Conservation (phyloP, 2,888 invertebrate genomes). For the Bugulina stolonifera region DNA sequence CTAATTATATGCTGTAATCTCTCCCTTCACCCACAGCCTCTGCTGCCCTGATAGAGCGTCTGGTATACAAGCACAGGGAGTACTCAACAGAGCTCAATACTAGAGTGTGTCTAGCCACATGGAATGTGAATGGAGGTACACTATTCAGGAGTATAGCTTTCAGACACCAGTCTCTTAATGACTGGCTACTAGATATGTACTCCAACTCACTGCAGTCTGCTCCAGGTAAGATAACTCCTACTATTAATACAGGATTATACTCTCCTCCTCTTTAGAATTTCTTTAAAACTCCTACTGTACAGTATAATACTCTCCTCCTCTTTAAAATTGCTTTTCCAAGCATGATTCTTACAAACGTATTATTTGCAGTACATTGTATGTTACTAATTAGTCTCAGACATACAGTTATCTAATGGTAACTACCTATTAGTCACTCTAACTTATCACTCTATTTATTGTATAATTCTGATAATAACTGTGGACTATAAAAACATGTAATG, state of each 20-base stretch:
- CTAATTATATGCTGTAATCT: too few species aligned
- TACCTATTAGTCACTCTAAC: too few species aligned
- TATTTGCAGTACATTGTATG: too few species aligned
- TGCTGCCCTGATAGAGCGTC: slow-evolving; percentile 36
- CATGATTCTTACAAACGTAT: neutral
- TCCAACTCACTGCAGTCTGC: neutral
- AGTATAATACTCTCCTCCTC: neutral
- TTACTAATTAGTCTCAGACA: too few species aligned
- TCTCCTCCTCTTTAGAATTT: neutral
- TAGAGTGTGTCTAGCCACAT: slow-evolving; percentile 85
- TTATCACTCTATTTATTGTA: too few species aligned
- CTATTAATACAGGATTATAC: neutral
- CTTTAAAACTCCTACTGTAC: too few species aligned
- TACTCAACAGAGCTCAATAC: slow-evolving; percentile 51
- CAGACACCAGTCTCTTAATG: slow-evolving; percentile 59
- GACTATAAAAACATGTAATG: too few species aligned
- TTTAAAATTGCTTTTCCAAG: neutral
- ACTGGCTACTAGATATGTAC: slow-evolving; percentile 70
- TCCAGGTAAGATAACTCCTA: slow-evolving; percentile 16
- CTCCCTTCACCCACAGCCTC: slow-evolving; percentile 36
- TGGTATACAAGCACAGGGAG: slow-evolving; percentile 40
- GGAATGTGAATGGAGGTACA: slow-evolving; percentile 98
- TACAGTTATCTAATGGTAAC: too few species aligned
- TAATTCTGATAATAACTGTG: too few species aligned
- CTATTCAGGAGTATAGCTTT: slow-evolving; percentile 93